Base-by-base conservation (phyloP, 2,888 invertebrate genomes). In the Dusona sp. region DNA sequence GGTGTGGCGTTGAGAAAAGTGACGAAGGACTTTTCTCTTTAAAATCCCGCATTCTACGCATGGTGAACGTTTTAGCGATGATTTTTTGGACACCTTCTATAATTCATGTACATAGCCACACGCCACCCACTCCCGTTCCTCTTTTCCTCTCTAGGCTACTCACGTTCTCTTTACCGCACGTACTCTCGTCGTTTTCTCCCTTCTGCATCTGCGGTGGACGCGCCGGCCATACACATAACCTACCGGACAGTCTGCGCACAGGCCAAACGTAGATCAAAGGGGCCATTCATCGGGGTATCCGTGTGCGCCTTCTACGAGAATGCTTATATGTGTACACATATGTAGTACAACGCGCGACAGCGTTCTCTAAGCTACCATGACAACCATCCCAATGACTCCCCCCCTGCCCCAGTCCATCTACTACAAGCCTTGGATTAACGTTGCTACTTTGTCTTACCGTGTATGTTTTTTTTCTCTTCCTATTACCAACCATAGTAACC, bases 221-320 rank as follows among this genome's bases (percentile, higher is more conserved):
- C 77, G 19, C 65, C 51, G 36, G 78, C 80, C 78, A 68, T 68
- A 38, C 33, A 57, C 22, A 64, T 48, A 86, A 86, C 67, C 70
- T 68, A 81, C 72, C 80, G 83, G 85, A 80, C 84, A 84, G 79
- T 84, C 74, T 73, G 80, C 64, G 73, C 67, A 79, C 84, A 81
- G 90, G 89, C 88, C 90, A 90, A 89, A 89, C 89, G 89, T 88
- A 92, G 92, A 91, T 93, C 93, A 93, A 93, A 93, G 92, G 88
- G 89, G 89, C 91, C 91, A 92, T 93, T 92, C 92, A 92, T 92
- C 90, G 79, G 48, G 25, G 45, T 51, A 61, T 67, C 45, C 65
- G 33, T 29, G 90, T 83, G 84, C 87, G 79, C 81, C 84, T 54
- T 33, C 29, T n/a, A 25, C 45, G 45, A 13, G 25, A 25, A 29